Percentiles rank a stretch among this genome's conserved stretches.
These are phyloP conservation scores for Endotricha flammealis DNA, from an alignment of 2,888 invertebrate genomes.

Conservation along the genomic window DNA sequence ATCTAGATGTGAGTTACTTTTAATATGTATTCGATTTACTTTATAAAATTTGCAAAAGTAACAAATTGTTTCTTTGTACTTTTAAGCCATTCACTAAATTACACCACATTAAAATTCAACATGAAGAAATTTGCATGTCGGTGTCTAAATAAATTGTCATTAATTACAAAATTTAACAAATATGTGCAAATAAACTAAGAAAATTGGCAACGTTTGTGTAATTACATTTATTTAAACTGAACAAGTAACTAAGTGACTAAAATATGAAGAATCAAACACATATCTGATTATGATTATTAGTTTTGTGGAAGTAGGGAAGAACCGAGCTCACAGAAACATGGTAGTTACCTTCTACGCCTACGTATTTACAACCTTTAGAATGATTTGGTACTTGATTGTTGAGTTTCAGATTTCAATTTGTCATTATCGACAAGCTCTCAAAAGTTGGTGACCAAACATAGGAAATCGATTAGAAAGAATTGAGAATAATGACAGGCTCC, in stretches of 20 bases:
- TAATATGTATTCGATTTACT: slow-evolving; percentile 72
- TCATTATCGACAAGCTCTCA: slow-evolving; percentile 25
- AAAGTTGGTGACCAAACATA: neutral
- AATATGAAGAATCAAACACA: slow-evolving; percentile 71
- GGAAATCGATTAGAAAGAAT: neutral
- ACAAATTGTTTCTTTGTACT: slow-evolving; percentile 84
- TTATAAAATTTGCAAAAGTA: slow-evolving; percentile 86
- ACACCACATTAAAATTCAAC: slow-evolving; percentile 72
- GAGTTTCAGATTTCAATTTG: neutral
- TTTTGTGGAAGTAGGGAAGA: slow-evolving; percentile 35
- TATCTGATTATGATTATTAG: slow-evolving; percentile 40
- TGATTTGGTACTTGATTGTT: slow-evolving; percentile 26
- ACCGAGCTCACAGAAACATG: slow-evolving; percentile 29
- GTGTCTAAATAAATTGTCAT: slow-evolving; percentile 73
- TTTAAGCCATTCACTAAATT: slow-evolving; percentile 82
- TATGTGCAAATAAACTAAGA: slow-evolving; percentile 76
- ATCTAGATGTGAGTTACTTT: slow-evolving; percentile 60
- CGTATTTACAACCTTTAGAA: slow-evolving; percentile 51
- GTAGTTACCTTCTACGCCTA: slow-evolving; percentile 33
- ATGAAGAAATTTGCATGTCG: slow-evolving; percentile 61
- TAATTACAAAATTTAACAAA: slow-evolving; percentile 73
- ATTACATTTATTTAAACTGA: slow-evolving; percentile 70
- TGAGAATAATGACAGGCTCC: neutral
- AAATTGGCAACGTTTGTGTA: slow-evolving; percentile 71
- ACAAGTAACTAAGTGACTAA: slow-evolving; percentile 68